Evolutionary conservation across 2,113 vertebrate genomes (phyloP).

Genomic region (Chunga burmeisteri): DNA sequence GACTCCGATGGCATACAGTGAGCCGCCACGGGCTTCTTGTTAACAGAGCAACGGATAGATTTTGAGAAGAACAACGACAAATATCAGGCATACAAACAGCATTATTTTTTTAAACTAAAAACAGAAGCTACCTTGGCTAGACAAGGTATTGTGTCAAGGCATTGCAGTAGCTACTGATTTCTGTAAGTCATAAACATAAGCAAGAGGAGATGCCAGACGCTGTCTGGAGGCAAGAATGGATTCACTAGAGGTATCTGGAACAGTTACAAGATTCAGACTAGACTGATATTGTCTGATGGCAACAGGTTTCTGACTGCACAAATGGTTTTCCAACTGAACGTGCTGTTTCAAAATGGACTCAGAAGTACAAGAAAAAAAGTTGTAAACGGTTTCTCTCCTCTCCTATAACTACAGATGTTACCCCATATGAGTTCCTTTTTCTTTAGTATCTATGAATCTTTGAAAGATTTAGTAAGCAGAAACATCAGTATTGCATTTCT

Average conservation of each 20-base stretch:
- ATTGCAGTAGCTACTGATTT: neutral
- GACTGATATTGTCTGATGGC: neutral
- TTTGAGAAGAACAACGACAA: neutral
- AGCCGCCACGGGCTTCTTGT: neutral
- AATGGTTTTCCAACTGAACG: neutral
- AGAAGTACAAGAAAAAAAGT: neutral
- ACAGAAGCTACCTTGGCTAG: neutral
- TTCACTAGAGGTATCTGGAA: neutral
- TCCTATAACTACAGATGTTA: neutral
- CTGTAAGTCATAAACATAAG: neutral
- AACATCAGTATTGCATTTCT: neutral
- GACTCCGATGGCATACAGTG: fast-evolving
- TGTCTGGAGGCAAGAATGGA: neutral
- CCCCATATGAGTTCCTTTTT: neutral
- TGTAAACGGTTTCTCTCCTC: neutral
- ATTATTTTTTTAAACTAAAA: neutral
- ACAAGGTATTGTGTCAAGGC: neutral
- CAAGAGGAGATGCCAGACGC: neutral
- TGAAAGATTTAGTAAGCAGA: neutral
- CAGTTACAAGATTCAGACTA: neutral
- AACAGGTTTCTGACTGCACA: neutral
- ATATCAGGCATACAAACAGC: neutral
- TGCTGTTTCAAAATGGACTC: neutral
- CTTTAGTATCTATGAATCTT: neutral
- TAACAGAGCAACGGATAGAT: neutral